Evolutionary conservation across 2,888 invertebrate genomes (phyloP), one percentile per base, ranked within the genome.

Genomic region (Brachynemurus nebulosus): DNA sequence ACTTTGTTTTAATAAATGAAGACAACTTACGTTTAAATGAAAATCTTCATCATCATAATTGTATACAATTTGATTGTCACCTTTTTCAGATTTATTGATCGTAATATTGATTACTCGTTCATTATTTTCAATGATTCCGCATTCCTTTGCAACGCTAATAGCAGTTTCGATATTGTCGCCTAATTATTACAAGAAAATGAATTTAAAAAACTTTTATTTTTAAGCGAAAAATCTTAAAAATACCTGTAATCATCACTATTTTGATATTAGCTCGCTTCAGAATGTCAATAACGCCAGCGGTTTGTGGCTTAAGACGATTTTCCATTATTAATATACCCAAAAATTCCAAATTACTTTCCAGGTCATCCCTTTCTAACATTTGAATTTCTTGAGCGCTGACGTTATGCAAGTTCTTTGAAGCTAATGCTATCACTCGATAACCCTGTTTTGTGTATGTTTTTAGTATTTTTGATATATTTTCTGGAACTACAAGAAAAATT

Each of bases 161-260:
- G 93, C 95, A 0, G 96, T 96, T 53, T 92, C 66, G 60, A 96
- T 78, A 57, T 88, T 88, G 59, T 88, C 86, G 23, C 86, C 77
- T 81, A 58, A 2, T 60, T n/a, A n/a, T 61, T 45, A 37, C 46
- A 42, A 43, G 6, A 21, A 3, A 27, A 36, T 12, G 4, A 27
- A 45, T 38, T 42, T 36, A 45, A 23, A 40, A 33, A 18, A n/a
- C n/a, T n/a, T n/a, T n/a, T n/a, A n/a, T n/a, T n/a, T 36, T 34
- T 40, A 21, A 30, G 27, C 14, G 12, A 17, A 30, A 30, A 35
- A 12, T n/a, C 36, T 37, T 18, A 23, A 17, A n/a, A 27, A 35
- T 54, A 82, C 84, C 96, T 25, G 97, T 98, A 5, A 97, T 89
- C 97, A 99, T 98, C n/a, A 95, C 78, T 3, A 86, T 84, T 42